Evolutionary conservation across 1,140 invertebrate genomes (phyloP), one percentile per base, ranked within the genome.

Genomic region (Sitodiplosis mosellana): DNA sequence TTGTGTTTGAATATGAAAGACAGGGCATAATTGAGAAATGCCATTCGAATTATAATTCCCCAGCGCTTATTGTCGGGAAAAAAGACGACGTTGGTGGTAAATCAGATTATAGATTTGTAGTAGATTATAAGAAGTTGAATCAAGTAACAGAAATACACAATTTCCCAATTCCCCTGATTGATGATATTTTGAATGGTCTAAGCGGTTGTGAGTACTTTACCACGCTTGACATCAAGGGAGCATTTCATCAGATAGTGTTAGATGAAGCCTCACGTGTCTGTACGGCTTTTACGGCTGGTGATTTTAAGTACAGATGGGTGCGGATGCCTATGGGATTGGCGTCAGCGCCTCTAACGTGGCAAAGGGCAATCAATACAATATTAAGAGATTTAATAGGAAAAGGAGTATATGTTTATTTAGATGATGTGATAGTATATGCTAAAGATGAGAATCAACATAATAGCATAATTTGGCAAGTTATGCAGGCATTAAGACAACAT

Each of bases 91-190:
- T 27, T 14, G 15, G 36, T 14, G 12, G 4, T 5, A 38, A 38
- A 19, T 27, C 22, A 47, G 59, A 65, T 52, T 63, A 51, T 49
- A 36, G 59, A 11, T 45, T 63, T 17, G 59, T 59, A 1, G 52
- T 63, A n/a, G 61, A 64, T 47, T 62, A 56, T 49, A 41, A 59
- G 15, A 58, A 59, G 53, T 33, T 62, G 10, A 63, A 64, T 51
- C 46, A 57, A 27, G 50, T 55, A 27, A 63, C 59, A 4, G 53
- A 61, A n/a, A 47, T 55, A 10, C 69, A 73, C 48, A 47, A 49
- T n/a, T 71, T 60, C 55, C 71, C 71, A 6, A 52, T 76, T 8
- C 71, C 71, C 5, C 56, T 64, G 8, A 70, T 73, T 10, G 59
- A 58, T 15, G 64, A 68, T 15, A 55, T 61, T 18, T 53, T 76